phyloP scores from a whole-genome alignment of 1,140 invertebrate species.

The silkworm (Bombyx mori) region DNA sequence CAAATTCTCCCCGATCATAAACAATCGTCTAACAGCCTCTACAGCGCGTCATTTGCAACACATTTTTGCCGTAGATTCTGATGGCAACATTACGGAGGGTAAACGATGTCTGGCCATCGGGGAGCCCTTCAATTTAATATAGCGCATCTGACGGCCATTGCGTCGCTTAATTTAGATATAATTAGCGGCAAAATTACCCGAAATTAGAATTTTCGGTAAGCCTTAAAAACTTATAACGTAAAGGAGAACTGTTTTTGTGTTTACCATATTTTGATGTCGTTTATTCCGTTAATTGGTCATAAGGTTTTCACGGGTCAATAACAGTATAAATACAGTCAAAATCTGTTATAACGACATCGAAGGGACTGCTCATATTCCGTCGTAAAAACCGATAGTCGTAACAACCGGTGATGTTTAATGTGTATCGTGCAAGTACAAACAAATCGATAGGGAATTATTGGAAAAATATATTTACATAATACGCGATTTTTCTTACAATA shows the following conservation, averaged over 20 bases:
- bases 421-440: too few relatives aligned
- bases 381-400: too few relatives aligned
- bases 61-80: constrained; percentile 58
- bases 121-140: constrained; percentile 56
- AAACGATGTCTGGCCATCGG: constrained; percentile 52
- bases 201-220: neutral
- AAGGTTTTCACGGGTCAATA: too few relatives aligned
- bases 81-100: constrained; percentile 51
- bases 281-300: too few relatives aligned
- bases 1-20: neutral
- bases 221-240: neutral
- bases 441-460: too few relatives aligned
- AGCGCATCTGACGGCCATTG: constrained; percentile 35
- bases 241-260: neutral
- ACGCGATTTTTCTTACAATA: too few relatives aligned
- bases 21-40: constrained; percentile 20
- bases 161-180: constrained; percentile 61
- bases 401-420: too few relatives aligned
- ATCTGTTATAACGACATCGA: too few relatives aligned
- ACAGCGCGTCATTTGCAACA: constrained; percentile 42
- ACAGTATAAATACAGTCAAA: too few relatives aligned
- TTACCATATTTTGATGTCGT: too few relatives aligned
- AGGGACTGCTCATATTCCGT: too few relatives aligned
- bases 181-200: constrained; percentile 32
- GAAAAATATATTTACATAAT: too few relatives aligned